A percentile compares a stretch with the other conserved stretches of the same genome.
Conservation (phyloP, 2,888 invertebrate genomes). For the Xestia rhomboidea region DNA sequence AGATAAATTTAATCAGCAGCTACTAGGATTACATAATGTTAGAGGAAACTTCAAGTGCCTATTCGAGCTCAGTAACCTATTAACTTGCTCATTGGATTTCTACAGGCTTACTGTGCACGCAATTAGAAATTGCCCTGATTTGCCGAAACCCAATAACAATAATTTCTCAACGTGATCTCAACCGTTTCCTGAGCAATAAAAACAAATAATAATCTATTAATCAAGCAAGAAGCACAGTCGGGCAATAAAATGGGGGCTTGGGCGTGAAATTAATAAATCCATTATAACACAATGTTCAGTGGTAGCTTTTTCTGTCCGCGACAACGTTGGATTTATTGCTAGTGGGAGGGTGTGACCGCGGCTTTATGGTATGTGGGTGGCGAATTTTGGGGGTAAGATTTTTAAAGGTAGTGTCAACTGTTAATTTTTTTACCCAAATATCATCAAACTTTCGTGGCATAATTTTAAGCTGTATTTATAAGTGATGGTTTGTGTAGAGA, state of each 20-base stretch:
- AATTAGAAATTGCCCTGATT: slow-evolving; percentile 33
- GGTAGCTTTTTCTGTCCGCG: slow-evolving; percentile 85
- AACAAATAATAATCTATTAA: slow-evolving; percentile 70
- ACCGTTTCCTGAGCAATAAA: slow-evolving; percentile 57
- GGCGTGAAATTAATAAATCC: slow-evolving; percentile 88
- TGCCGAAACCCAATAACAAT: slow-evolving; percentile 39
- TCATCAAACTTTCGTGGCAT: too few relatives aligned
- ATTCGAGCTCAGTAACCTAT: not conserved
- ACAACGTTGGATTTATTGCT: slow-evolving; percentile 84
- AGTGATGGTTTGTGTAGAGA: too few relatives aligned
- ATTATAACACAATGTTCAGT: slow-evolving; percentile 83
- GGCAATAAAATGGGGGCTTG: slow-evolving; percentile 70
- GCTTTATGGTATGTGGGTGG: slow-evolving; percentile 66
- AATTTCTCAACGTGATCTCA: slow-evolving; percentile 45
- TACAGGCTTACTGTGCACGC: not conserved
- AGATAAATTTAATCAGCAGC: not conserved
- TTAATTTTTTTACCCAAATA: not conserved
- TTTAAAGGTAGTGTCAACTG: not conserved
- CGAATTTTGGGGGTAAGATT: slow-evolving; percentile 9
- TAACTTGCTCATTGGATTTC: not conserved
- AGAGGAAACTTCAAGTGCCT: not conserved
- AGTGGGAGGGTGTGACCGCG: slow-evolving; percentile 72
- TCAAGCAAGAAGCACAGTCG: slow-evolving; percentile 64
- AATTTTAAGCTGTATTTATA: too few relatives aligned
- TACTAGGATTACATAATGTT: not conserved